phyloP scores from a whole-genome alignment of 30 jellyfish, hydroid and myxozoan genomes.

The Chironex yamaguchii region DNA sequence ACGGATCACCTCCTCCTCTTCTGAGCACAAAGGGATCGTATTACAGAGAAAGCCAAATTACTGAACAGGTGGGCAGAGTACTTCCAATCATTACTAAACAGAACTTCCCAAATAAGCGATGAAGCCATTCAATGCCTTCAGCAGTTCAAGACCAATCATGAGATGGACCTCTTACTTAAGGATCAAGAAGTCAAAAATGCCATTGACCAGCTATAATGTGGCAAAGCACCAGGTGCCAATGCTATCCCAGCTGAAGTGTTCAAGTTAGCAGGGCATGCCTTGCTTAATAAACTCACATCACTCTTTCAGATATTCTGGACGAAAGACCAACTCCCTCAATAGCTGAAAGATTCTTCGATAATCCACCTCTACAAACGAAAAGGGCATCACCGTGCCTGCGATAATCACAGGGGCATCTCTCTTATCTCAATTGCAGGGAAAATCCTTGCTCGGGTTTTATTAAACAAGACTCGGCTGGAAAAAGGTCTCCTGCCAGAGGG shows the following conservation, averaged over 20 bases:
- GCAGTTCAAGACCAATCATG: no score
- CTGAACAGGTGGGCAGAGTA: slow-evolving; percentile 10
- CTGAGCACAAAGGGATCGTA: background rate
- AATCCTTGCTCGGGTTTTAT: slow-evolving; percentile 1
- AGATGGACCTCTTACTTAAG: no score
- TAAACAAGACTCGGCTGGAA: no score
- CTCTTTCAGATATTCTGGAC: slow-evolving; percentile 5
- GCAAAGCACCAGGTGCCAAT: slow-evolving; percentile 1
- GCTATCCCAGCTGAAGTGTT: background rate
- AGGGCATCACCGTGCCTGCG: no score
- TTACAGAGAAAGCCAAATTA: no score
- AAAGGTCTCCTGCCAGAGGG: no score
- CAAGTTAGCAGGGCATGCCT: background rate
- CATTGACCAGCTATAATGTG: background rate
- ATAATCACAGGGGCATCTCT: no score
- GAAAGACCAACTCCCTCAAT: background rate
- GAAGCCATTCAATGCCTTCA: no score
- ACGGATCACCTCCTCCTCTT: no score
- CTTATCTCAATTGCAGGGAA: background rate
- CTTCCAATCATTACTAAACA: no score
- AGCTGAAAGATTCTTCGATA: background rate
- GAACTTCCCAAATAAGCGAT: background rate
- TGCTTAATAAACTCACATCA: background rate
- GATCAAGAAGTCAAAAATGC: background rate
- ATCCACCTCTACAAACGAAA: no score